Evolutionary conservation across 2,888 invertebrate species (phyloP), one percentile per base, ranked within the genome.

Genomic region (Agonopterix subpropinquella): DNA sequence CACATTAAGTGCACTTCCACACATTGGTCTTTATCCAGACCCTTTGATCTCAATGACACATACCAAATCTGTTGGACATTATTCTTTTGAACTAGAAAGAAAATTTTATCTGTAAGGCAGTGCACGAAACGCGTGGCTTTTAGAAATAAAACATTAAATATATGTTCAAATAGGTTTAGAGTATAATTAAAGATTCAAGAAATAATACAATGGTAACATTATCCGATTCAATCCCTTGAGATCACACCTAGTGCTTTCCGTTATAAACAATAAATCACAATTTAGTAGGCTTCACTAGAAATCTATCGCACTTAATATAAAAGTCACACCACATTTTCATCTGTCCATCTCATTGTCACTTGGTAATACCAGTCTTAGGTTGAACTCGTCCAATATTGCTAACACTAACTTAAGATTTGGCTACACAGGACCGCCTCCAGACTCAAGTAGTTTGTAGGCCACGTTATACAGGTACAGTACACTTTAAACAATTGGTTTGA

Each of bases 1-100:
- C 68, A 74, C 75, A 69, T 83, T 84, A 82, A 85, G 83, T 82
- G 81, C 79, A 80, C 72, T 76, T 78, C 67, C 74, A 73, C 62
- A 69, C 64, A 48, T 39, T 47, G 41, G 45, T 44, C 35, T 47
- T 37, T 43, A 45, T 11, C 35, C 11, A 13, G 28, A 39, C 9
- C 39, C 39, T 39, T 39, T 39, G 39, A 39, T 39, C 39, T 39
- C n/a, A 39, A 39, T 39, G 10, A 39, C 5, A 39, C 39, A n/a
- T n/a, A 39, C 39, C 39, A 39, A n/a, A 39, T 9, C n/a, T 39
- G 39, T n/a, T 47, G 47, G 64, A 59, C 62, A 65, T 62, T 65
- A 57, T 47, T 47, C 63, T 35, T 11, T 44, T 8, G 41, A 11
- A 36, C 41, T 8, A 11, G 10, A 47, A 36, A 67, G 62, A 65